Percentiles rank a stretch among this genome's conserved stretches.
Conservation (phyloP, 1,140 invertebrate species). For the Trigoniulus corallinus region DNA sequence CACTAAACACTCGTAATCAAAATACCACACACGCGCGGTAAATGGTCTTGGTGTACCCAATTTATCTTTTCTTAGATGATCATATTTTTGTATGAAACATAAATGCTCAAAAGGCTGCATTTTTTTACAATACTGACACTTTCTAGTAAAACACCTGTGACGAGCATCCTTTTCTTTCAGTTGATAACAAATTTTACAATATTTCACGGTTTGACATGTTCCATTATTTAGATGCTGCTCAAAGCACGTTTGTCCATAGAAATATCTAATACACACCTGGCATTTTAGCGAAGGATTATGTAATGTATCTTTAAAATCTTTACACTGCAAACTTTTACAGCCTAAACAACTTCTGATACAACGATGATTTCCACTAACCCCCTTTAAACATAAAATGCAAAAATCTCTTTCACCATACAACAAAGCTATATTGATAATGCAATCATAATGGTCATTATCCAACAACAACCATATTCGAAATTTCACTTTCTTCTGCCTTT, state of each 20-base stretch:
- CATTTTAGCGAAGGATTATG: background rate
- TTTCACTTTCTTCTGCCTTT: background rate
- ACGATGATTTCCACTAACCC: background rate
- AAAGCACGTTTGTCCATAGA: background rate
- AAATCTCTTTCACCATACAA: background rate
- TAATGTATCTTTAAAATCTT: background rate
- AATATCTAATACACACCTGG: background rate
- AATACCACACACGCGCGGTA: background rate
- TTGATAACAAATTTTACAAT: background rate
- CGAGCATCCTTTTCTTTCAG: constrained; percentile 11
- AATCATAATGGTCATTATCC: background rate
- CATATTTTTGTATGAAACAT: constrained; percentile 1
- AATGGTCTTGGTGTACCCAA: background rate
- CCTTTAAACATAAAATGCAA: background rate
- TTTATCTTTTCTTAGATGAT: background rate
- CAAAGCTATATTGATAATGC: background rate
- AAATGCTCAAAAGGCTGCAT: background rate
- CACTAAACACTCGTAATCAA: background rate
- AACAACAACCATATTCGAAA: background rate
- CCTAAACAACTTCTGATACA: too few species aligned
- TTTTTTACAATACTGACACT: background rate
- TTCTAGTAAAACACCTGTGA: background rate
- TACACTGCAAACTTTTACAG: too few species aligned
- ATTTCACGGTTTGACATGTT: background rate
- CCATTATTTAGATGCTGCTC: background rate